phyloP scores from a whole-genome alignment of 2,113 vertebrate genomes.

The Brachionichthys hirsutus region DNA sequence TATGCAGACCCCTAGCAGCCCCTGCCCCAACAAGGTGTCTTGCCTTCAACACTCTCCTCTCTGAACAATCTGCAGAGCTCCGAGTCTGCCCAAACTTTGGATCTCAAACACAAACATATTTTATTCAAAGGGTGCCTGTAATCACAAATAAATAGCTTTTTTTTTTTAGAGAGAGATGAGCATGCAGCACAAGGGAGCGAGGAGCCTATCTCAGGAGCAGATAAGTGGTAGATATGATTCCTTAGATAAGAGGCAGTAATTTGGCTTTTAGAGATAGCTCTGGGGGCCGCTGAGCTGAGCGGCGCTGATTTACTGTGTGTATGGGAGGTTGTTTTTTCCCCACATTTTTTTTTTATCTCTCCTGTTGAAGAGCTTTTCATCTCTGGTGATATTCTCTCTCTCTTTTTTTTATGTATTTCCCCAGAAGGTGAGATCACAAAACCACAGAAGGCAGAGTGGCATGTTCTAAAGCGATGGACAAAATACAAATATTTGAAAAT shows the following conservation, averaged over 20 bases:
- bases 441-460: constrained; percentile 85
- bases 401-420: constrained; percentile 89
- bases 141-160: constrained; percentile 80
- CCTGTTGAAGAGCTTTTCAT: constrained; percentile 87
- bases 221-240: constrained; percentile 94
- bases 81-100: constrained; percentile 72
- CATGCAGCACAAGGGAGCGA: constrained; percentile 54
- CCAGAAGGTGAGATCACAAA: constrained; percentile 91
- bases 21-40: constrained; percentile 72
- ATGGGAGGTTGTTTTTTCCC: constrained; percentile 72
- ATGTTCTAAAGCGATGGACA: constrained; percentile 93
- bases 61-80: constrained; percentile 70
- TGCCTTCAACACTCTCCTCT: constrained; percentile 61
- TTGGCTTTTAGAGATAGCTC: constrained; percentile 91
- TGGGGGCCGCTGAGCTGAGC: constrained; percentile 83
- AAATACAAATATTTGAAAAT: constrained; percentile 99
- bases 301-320: constrained; percentile 79
- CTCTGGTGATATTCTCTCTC: constrained; percentile 87
- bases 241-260: constrained; percentile 93
- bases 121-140: constrained; percentile 77
- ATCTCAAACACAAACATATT: constrained; percentile 75
- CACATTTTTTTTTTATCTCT: constrained; percentile 93
- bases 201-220: constrained; percentile 76
- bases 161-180: constrained; percentile 71
- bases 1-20: constrained; percentile 68